Percentiles rank a stretch among this genome's conserved stretches.
phyloP scores from a whole-genome alignment of 2,888 invertebrate genomes.

The Zygaena filipendulae region DNA sequence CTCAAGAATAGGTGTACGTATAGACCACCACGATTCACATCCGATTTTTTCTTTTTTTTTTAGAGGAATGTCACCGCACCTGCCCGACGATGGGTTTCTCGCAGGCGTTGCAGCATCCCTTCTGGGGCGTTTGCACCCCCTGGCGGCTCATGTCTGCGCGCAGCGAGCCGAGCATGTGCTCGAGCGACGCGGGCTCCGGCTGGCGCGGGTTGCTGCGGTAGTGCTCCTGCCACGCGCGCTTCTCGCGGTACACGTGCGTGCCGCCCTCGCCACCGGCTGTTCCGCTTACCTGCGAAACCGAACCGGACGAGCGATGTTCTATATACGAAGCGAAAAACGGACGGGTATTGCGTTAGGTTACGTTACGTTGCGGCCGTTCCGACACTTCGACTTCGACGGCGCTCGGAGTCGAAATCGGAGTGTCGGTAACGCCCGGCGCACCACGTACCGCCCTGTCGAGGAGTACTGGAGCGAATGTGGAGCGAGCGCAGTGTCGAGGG shows the following conservation, averaged over 20 bases:
- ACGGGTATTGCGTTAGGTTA: conserved; percentile 8
- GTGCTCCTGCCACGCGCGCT: conserved; percentile 64
- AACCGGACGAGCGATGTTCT: too few relatives aligned
- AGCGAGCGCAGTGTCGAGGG: conserved; percentile 61
- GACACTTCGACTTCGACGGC: conserved; percentile 13
- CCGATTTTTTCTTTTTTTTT: too few relatives aligned
- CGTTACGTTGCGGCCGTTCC: conserved; percentile 6
- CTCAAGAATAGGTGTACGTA: neutral
- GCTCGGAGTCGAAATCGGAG: conserved; percentile 14
- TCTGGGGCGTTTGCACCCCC: conserved; percentile 98
- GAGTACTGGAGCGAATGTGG: conserved; percentile 55
- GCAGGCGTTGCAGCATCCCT: conserved; percentile 99
- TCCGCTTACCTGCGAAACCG: conserved; percentile 54
- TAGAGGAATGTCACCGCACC: conserved; percentile 47
- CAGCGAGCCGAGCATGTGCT: conserved; percentile 93
- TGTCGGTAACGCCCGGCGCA: conserved; percentile 1
- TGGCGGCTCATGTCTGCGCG: conserved; percentile 99
- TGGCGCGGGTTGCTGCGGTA: conserved; percentile 64
- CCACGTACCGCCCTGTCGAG: too few relatives aligned
- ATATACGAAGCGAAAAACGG: too few relatives aligned
- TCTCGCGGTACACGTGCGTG: conserved; percentile 73
- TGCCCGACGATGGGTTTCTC: conserved; percentile 99
- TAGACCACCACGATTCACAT: too few relatives aligned
- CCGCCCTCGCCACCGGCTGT: conserved; percentile 48
- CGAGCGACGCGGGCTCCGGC: conserved; percentile 67